phyloP scores from a whole-genome alignment of 2,113 vertebrate genomes.

The Eurystomus gularis region DNA sequence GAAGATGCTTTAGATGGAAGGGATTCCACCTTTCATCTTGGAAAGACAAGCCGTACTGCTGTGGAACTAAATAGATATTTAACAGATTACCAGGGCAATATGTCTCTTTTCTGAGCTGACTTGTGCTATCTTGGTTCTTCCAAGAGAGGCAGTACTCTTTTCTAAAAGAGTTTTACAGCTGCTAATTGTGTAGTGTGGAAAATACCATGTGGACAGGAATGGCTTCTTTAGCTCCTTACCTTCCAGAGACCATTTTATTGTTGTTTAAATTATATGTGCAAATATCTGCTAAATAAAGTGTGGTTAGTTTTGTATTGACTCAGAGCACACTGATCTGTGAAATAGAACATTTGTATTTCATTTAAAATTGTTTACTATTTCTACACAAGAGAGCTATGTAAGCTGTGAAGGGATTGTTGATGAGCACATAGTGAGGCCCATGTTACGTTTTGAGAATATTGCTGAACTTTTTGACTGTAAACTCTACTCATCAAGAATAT shows the following conservation, averaged over 20 bases:
- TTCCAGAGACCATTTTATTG: neutral
- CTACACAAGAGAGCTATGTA: slow-evolving; percentile 42
- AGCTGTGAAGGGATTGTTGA: slow-evolving; percentile 44
- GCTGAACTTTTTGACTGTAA: slow-evolving; percentile 57
- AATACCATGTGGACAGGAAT: rapidly evolving
- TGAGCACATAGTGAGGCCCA: neutral
- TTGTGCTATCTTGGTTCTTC: neutral
- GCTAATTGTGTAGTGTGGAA: neutral
- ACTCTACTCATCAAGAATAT: slow-evolving; percentile 60
- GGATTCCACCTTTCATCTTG: neutral
- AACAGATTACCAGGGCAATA: neutral
- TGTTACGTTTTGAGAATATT: slow-evolving; percentile 43
- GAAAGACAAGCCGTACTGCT: neutral
- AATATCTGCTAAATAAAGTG: slow-evolving; percentile 43
- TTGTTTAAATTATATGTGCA: neutral
- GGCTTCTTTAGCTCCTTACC: neutral
- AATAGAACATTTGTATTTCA: slow-evolving; percentile 54
- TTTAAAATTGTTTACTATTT: slow-evolving; percentile 60
- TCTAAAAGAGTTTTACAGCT: neutral
- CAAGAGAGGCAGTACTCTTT: neutral
- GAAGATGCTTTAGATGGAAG: neutral
- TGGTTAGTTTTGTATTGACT: slow-evolving; percentile 13
- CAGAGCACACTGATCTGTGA: neutral
- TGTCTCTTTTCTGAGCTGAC: neutral
- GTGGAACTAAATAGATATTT: neutral